Percentiles rank a stretch among this genome's conserved stretches.
Evolutionary conservation across 2,113 vertebrate species (phyloP).

Genomic region (Perca fluviatilis): DNA sequence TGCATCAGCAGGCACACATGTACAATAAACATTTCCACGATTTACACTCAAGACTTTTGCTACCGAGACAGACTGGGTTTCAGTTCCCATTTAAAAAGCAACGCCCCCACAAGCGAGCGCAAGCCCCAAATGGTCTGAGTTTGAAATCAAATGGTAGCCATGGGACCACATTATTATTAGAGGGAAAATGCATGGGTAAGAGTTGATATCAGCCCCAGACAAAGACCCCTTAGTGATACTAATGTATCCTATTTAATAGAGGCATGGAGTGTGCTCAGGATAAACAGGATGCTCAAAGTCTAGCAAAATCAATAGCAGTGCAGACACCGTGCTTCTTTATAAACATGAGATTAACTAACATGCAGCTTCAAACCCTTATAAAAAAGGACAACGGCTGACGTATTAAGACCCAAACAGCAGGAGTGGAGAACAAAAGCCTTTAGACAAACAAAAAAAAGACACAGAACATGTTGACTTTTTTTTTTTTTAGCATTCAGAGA

Average conservation of each 20-base stretch:
- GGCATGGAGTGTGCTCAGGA: background rate
- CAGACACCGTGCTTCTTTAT: slow-evolving; percentile 5
- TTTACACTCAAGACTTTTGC: background rate
- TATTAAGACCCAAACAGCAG: background rate
- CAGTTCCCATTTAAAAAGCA: background rate
- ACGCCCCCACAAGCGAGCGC: background rate
- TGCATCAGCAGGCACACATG: background rate
- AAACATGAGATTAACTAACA: background rate
- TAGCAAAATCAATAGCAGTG: slow-evolving; percentile 31
- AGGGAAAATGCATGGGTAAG: background rate
- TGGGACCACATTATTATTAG: background rate
- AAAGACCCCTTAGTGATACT: slow-evolving; percentile 10
- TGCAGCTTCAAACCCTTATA: background rate
- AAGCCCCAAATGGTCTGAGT: no score
- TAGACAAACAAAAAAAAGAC: no score
- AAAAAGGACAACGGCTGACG: background rate
- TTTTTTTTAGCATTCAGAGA: background rate
- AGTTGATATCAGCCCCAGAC: background rate
- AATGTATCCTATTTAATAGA: background rate
- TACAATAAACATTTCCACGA: background rate
- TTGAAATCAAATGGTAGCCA: background rate
- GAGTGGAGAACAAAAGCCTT: background rate
- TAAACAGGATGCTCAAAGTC: background rate
- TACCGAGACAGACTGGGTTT: background rate
- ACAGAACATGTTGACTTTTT: background rate